Evolutionary conservation across 2,888 invertebrate species (phyloP).

Genomic region (Allygus modestus): DNA sequence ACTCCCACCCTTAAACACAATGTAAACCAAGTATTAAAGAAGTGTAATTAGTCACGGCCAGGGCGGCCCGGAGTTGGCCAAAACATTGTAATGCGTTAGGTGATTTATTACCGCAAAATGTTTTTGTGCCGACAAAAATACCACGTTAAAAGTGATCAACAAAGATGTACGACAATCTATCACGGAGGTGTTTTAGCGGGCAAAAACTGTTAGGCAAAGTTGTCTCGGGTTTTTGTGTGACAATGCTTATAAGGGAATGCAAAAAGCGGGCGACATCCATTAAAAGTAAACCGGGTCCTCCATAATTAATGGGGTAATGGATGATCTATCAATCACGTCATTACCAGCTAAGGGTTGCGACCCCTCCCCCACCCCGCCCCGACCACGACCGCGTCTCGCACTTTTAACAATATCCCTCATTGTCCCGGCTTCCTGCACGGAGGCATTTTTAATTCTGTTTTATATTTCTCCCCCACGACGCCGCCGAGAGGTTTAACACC

Average conservation of each 20-base stretch:
- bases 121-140: slow-evolving; percentile 38
- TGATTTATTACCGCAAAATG: slow-evolving; percentile 44
- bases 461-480: slow-evolving; percentile 5
- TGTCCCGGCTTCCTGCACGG: slow-evolving; percentile 42
- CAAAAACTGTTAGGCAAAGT: slow-evolving; percentile 58
- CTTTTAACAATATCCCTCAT: slow-evolving; percentile 43
- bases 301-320: slow-evolving; percentile 59
- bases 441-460: slow-evolving; percentile 28
- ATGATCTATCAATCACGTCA: slow-evolving; percentile 58
- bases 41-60: slow-evolving; percentile 33
- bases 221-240: slow-evolving; percentile 48
- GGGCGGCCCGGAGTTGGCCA: no score
- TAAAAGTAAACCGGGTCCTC: slow-evolving; percentile 53
- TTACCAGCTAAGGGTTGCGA: background rate
- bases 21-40: slow-evolving; percentile 48
- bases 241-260: slow-evolving; percentile 50
- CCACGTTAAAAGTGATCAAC: slow-evolving; percentile 56
- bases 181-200: slow-evolving; percentile 46
- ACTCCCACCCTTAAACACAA: slow-evolving; percentile 21
- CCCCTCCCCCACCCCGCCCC: background rate
- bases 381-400: slow-evolving; percentile 29
- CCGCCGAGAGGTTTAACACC: background rate
- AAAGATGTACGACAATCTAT: slow-evolving; percentile 58
- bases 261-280: slow-evolving; percentile 56
- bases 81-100: slow-evolving; percentile 1